These are phyloP conservation scores for Mastacembelus armatus DNA, from an alignment of 2,797 vertebrate genomes.

Conservation along the genomic window DNA sequence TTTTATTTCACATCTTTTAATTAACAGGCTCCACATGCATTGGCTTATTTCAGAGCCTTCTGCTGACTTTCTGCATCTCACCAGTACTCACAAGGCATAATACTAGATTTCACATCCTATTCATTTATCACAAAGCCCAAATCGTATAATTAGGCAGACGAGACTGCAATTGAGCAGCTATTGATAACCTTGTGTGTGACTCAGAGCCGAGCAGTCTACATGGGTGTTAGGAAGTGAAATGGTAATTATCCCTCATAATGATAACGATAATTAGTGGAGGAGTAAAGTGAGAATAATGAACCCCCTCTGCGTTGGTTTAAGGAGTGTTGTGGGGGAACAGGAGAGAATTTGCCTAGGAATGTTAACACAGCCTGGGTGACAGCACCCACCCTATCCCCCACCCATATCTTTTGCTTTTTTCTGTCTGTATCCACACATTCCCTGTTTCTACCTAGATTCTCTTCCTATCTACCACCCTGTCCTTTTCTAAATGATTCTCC, in stretches of 20 bases:
- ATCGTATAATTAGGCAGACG: slow-evolving; percentile 81
- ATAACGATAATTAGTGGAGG: slow-evolving; percentile 82
- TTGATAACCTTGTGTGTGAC: slow-evolving; percentile 81
- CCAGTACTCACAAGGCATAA: slow-evolving; percentile 56
- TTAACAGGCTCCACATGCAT: slow-evolving; percentile 72
- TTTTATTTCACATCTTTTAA: slow-evolving; percentile 76
- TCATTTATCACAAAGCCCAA: slow-evolving; percentile 79
- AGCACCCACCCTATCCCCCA: slow-evolving; percentile 13
- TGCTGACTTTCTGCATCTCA: slow-evolving; percentile 63
- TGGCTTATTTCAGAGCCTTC: slow-evolving; percentile 69
- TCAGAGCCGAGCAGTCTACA: slow-evolving; percentile 66
- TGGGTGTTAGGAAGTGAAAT: slow-evolving; percentile 76
- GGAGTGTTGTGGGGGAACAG: slow-evolving; percentile 58
- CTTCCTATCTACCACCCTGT: background rate
- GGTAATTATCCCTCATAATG: slow-evolving; percentile 82
- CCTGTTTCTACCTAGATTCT: slow-evolving; percentile 10
- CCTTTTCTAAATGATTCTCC: background rate
- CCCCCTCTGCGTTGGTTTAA: slow-evolving; percentile 66
- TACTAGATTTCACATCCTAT: slow-evolving; percentile 71
- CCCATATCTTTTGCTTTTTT: slow-evolving; percentile 11
- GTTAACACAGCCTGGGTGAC: slow-evolving; percentile 44
- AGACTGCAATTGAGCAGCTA: slow-evolving; percentile 77
- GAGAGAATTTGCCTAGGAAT: slow-evolving; percentile 52
- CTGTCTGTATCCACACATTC: background rate
- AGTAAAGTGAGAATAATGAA: slow-evolving; percentile 79